phyloP scores from a whole-genome alignment of 1,140 invertebrate genomes.

The Micrasema longulum region DNA sequence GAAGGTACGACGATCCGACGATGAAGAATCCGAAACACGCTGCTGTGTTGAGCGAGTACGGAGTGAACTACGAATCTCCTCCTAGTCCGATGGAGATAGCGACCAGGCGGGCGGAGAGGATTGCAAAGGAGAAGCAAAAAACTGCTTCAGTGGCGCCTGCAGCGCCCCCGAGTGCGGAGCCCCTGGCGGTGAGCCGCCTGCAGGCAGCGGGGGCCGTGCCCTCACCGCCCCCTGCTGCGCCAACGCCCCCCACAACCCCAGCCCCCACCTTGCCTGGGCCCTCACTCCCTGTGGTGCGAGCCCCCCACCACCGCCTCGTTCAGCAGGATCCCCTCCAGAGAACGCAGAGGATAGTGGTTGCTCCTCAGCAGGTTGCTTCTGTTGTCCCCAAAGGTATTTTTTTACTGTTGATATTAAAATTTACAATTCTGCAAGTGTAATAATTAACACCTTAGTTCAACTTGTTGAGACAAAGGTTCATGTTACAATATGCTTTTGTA shows the following conservation, averaged over 20 bases:
- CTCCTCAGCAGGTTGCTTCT: conserved; percentile 59
- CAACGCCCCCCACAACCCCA: conserved; percentile 21
- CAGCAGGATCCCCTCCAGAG: conserved; percentile 64
- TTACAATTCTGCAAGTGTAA: no score
- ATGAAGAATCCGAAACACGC: conserved; percentile 89
- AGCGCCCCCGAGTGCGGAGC: conserved; percentile 57
- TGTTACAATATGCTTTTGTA: no score
- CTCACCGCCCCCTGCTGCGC: conserved; percentile 22
- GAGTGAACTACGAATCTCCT: conserved; percentile 89
- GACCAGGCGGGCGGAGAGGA: conserved; percentile 83
- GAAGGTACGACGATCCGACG: conserved; percentile 75
- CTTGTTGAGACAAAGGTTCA: no score
- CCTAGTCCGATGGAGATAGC: conserved; percentile 88
- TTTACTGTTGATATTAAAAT: no score
- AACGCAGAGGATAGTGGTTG: conserved; percentile 60
- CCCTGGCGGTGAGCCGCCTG: conserved; percentile 50
- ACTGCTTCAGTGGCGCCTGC: conserved; percentile 57
- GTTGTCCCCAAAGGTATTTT: conserved; percentile 60
- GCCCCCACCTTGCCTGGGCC: conserved; percentile 56
- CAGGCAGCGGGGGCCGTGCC: conserved; percentile 40
- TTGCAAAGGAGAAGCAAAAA: conserved; percentile 81
- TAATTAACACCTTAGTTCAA: no score
- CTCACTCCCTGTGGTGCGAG: conserved; percentile 57
- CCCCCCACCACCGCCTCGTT: conserved; percentile 58
- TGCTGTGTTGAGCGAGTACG: conserved; percentile 82